Base-by-base conservation (phyloP, 2,888 invertebrate genomes). In the Caenorhabditis doughertyi region DNA sequence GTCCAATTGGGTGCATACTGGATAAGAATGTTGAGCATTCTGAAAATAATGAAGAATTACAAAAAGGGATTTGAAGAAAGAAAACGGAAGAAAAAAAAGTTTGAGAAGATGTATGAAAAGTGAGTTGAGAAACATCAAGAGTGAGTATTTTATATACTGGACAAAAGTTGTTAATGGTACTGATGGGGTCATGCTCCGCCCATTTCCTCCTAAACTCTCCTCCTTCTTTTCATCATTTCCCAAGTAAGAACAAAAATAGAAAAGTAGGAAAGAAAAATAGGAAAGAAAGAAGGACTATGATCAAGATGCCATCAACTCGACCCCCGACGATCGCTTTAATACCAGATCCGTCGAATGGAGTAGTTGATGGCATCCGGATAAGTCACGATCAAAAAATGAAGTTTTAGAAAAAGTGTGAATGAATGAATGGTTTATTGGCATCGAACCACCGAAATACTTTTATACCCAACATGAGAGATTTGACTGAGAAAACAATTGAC, bases 1-100 rank as follows among this genome's bases (percentile, higher is more conserved):
- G 84, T 76, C 87, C 87, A 87, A 32, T 73, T 77, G 1, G 87
- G 87, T 21, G 79, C 62, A 79, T 87, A 87, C 21, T 81, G 79
- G 18, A 84, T 25, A 3, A 85, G 64, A 49, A 82, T 83, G 80
- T 85, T 67, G 56, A 85, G 71, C 85, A 85, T 85, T 64, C 73
- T 74, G 73, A 74, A 74, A 65, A 9, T 51, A 13, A 2, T 39
- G 21, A 11, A 35, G 21, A 62, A 29, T 29, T 27, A 18, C 3
- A 18, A 27, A 18, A 49, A 18, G 4, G 7, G 11, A 23, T 9
- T 39, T 21, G 7, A 23, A 29, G 21, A 67, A 18, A 18, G 21
- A 9, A 8, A 7, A 18, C 4, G 32, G 7, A 21, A n/a, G 18
- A 32, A 13, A 58, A 18, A 62, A 25, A 32, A 32, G 42, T n/a